Conservation (phyloP, 2,888 invertebrate species). For the Alloplasta piceator region DNA sequence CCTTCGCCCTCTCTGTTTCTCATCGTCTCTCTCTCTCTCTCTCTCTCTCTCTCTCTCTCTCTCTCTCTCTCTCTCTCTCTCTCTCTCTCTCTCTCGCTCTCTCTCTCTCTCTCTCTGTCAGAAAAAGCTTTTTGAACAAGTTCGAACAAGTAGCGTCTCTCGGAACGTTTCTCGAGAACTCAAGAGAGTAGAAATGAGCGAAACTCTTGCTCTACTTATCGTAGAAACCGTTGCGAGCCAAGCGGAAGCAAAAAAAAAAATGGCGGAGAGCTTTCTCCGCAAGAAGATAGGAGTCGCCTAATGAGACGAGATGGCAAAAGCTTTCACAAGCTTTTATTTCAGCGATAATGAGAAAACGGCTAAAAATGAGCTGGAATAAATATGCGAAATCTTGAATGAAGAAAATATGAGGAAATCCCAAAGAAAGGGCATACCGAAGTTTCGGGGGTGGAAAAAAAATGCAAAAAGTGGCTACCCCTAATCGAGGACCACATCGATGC, state of each 20-base stretch:
- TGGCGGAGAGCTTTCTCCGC: constrained; percentile 15
- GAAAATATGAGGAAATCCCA: not conserved
- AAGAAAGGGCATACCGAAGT: not conserved
- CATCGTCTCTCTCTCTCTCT: constrained; percentile 5
- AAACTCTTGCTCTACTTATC: constrained; percentile 2
- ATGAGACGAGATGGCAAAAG: constrained; percentile 8
- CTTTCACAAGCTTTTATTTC: not conserved
- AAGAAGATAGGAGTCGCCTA: not conserved
- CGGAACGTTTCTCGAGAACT: constrained; percentile 18
- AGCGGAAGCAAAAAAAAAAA: not conserved
- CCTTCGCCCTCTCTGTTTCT: not conserved
- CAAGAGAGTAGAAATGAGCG: not conserved
- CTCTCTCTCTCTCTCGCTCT: not conserved
- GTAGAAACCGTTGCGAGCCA: not conserved
- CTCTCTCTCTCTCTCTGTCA: constrained; percentile 10
- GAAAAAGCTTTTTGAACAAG: constrained; percentile 73
- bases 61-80: not conserved
- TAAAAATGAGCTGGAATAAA: not conserved
- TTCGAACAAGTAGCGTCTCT: constrained; percentile 64
- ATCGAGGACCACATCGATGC: no score
- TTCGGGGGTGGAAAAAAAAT: not conserved
- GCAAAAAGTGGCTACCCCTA: no score
- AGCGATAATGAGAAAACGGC: not conserved
- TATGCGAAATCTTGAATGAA: not conserved
- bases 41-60: constrained; percentile 13